phyloP scores from a whole-genome alignment of 2,113 vertebrate species.

The Hyperopisus bebe region DNA sequence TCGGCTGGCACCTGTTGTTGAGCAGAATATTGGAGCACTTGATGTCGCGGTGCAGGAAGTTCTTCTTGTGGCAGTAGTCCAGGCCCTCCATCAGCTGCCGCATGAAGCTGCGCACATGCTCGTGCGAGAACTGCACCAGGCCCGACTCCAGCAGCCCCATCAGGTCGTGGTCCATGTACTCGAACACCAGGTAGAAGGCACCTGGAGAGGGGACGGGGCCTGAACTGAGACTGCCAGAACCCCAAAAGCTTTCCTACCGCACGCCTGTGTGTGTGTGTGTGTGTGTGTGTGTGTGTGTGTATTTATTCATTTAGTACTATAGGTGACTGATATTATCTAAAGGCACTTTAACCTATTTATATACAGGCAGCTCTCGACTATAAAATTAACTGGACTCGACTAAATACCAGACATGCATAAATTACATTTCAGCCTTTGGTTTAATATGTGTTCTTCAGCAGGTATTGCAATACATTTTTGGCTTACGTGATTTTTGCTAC shows the following conservation, averaged over 20 bases:
- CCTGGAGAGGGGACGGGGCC: constrained; percentile 45
- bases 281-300: no score
- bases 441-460: no score
- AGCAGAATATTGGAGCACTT: constrained; percentile 97
- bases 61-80: constrained; percentile 98
- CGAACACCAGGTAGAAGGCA: constrained; percentile 97
- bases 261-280: no score
- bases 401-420: no score
- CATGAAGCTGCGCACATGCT: constrained; percentile 97
- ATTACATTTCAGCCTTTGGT: no score
- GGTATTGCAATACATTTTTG: no score
- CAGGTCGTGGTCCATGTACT: constrained; percentile 99
- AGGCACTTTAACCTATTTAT: not conserved
- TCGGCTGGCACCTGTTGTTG: constrained; percentile 80
- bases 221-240: not conserved
- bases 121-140: constrained; percentile 93
- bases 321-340: not conserved
- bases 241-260: not conserved
- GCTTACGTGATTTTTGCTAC: no score
- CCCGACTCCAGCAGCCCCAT: constrained; percentile 98
- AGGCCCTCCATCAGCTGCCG: constrained; percentile 96
- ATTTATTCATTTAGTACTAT: not conserved
- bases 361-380: not conserved
- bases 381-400: not conserved
- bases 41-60: constrained; percentile 95